A percentile compares a stretch with the other conserved stretches of the same genome.
Conservation (phyloP, 1,140 invertebrate genomes). For the Papilio xuthus region DNA sequence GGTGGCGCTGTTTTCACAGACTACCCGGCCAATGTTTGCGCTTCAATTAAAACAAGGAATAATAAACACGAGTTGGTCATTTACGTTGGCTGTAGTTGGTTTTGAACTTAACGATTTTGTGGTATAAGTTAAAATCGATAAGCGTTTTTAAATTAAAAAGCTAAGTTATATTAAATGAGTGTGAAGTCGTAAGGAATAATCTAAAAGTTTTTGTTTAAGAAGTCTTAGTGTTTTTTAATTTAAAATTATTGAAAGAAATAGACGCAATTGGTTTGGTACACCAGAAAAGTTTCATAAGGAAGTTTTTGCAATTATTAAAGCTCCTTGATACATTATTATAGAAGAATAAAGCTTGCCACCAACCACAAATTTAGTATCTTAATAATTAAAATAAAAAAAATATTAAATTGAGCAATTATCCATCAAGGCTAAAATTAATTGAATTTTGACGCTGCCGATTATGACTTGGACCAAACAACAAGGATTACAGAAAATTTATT, state of each 20-base stretch:
- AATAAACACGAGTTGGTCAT: slow-evolving; percentile 38
- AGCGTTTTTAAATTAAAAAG: slow-evolving; percentile 8
- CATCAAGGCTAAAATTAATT: background rate
- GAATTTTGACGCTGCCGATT: background rate
- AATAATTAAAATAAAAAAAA: no score
- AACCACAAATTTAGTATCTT: no score
- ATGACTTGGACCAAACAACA: background rate
- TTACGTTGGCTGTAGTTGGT: slow-evolving; percentile 35
- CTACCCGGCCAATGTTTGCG: slow-evolving; percentile 28
- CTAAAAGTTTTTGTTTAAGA: no score
- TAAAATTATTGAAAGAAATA: background rate
- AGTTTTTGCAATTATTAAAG: background rate
- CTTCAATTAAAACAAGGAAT: slow-evolving; percentile 39
- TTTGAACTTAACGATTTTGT: slow-evolving; percentile 39
- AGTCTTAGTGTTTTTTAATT: no score
- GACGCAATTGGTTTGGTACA: background rate
- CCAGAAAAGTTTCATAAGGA: background rate
- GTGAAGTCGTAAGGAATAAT: no score
- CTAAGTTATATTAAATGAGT: no score
- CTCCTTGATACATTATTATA: background rate
- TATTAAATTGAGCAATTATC: background rate
- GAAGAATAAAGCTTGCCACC: no score
- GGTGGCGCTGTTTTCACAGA: slow-evolving; percentile 38
- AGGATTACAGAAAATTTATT: slow-evolving; percentile 55
- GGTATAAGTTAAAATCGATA: background rate